Base-by-base conservation (phyloP, 2,113 vertebrate species). In the Engystomops pustulosus region DNA sequence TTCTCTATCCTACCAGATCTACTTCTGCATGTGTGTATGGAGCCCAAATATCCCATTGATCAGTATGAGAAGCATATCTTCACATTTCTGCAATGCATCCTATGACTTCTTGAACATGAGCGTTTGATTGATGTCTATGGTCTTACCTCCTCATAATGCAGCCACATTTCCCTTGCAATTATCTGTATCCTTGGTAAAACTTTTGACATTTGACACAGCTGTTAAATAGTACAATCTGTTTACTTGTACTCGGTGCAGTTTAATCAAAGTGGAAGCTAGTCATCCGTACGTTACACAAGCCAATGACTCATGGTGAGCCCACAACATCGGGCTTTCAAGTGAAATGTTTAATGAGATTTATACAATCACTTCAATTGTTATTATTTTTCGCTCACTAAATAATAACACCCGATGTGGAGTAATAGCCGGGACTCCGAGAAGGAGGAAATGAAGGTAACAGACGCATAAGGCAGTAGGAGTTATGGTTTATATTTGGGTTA, bases 391-490 rank as follows among this genome's bases (percentile, higher is more conserved):
- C 30, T 55, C 30, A 25, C 41, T 69, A 80, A 80, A 80, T 68
- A 82, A 82, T 72, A 82, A 72, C 80, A 82, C 68, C 69, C 53
- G 34, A 8, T 62, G 32, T 7, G 60, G 62, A 36, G 65, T 23
- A 69, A 81, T 53, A 47, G 41, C 78, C 41, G 49, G 62, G 62
- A 80, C 44, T n/a, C 4, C 7, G 41, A 82, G 30, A 82, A 44
- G 69, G 20, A 45, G 80, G 80, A 82, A 82, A 82, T 82, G 80
- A 82, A 74, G 51, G 67, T 82, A 72, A 38, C 68, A 74, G 68
- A 60, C 23, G 25, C 49, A 77, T 36, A 36, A 74, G 51, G 20
- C 69, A 44, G 80, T 82, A 82, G 80, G 80, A 53, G 80, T 82
- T 58, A 8, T 51, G 49, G 80, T 82, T 71, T 82, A 82, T 45